A percentile compares a stretch with the other conserved stretches of the same genome.
Evolutionary conservation across 2,113 vertebrate genomes (phyloP).

Genomic region (Syngnathoides biaculeatus): DNA sequence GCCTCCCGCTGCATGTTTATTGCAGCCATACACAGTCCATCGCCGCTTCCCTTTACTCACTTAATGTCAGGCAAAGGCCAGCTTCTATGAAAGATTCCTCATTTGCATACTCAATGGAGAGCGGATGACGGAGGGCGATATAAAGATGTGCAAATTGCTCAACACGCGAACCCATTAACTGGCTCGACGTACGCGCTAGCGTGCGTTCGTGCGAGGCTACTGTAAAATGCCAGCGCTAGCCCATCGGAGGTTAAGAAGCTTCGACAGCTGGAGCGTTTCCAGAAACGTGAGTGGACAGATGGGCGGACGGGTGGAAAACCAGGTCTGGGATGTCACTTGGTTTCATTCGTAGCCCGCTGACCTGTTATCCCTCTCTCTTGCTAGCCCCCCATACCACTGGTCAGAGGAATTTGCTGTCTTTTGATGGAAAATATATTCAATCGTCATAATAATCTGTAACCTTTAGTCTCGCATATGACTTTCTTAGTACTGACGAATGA

Average conservation of each 20-base stretch:
- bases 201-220: background rate
- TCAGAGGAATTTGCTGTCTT: background rate
- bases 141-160: background rate
- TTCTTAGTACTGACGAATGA: too few species aligned
- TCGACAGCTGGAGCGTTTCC: constrained; percentile 57
- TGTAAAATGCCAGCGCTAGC: constrained; percentile 21
- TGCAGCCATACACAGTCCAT: background rate
- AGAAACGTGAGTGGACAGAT: constrained; percentile 62
- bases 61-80: background rate
- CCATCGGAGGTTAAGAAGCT: constrained; percentile 22
- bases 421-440: background rate
- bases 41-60: background rate
- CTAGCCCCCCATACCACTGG: background rate
- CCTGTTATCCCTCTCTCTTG: constrained; percentile 29
- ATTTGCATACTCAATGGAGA: constrained; percentile 4
- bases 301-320: constrained; percentile 52
- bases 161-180: background rate
- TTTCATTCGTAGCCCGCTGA: constrained; percentile 57
- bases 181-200: background rate
- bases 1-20: constrained; percentile 2
- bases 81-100: background rate
- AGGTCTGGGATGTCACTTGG: constrained; percentile 50
- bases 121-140: background rate
- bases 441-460: too few species aligned
- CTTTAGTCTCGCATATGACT: too few species aligned